These are phyloP conservation scores for Adrianichthys oophorus DNA, from an alignment of 2,797 vertebrate species.

Conservation along the genomic window DNA sequence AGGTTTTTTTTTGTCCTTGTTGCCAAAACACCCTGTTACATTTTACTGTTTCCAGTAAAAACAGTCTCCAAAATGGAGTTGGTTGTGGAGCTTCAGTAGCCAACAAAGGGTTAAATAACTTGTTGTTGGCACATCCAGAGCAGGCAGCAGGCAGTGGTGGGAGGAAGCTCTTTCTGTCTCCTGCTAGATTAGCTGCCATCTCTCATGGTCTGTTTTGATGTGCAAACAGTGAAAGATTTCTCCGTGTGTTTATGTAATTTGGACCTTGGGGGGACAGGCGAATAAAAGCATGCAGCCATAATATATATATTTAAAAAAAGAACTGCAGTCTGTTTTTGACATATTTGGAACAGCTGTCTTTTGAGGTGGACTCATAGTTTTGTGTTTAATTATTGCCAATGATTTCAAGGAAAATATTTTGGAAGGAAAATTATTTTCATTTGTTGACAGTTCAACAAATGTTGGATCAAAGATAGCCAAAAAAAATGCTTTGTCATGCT, in stretches of 20 bases:
- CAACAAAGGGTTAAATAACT: slow-evolving; percentile 54
- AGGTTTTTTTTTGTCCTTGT: slow-evolving; percentile 16
- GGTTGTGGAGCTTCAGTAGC: slow-evolving; percentile 3
- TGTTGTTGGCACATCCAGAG: slow-evolving; percentile 57
- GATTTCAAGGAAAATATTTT: neutral
- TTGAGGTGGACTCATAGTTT: neutral
- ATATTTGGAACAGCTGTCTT: neutral
- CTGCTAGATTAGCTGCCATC: slow-evolving; percentile 52
- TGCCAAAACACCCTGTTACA: slow-evolving; percentile 41
- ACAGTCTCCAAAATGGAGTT: slow-evolving; percentile 9
- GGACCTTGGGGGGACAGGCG: slow-evolving; percentile 30
- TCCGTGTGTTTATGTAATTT: slow-evolving; percentile 32
- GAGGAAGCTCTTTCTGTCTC: slow-evolving; percentile 58
- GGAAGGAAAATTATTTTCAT: neutral
- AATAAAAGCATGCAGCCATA: slow-evolving; percentile 17
- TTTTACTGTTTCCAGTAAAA: slow-evolving; percentile 50
- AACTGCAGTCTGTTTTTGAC: neutral
- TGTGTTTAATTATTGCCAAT: neutral
- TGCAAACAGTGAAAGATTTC: slow-evolving; percentile 34
- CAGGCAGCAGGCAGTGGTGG: slow-evolving; percentile 47
- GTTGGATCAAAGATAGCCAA: neutral
- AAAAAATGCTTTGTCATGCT: neutral
- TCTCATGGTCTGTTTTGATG: slow-evolving; percentile 56
- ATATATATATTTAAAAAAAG: slow-evolving; percentile 14
- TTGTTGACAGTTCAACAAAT: neutral